A percentile compares a stretch with the other conserved stretches of the same genome.
These are phyloP conservation scores for Ceratina calcarata DNA, from an alignment of 1,140 invertebrate genomes.

Conservation along the genomic window DNA sequence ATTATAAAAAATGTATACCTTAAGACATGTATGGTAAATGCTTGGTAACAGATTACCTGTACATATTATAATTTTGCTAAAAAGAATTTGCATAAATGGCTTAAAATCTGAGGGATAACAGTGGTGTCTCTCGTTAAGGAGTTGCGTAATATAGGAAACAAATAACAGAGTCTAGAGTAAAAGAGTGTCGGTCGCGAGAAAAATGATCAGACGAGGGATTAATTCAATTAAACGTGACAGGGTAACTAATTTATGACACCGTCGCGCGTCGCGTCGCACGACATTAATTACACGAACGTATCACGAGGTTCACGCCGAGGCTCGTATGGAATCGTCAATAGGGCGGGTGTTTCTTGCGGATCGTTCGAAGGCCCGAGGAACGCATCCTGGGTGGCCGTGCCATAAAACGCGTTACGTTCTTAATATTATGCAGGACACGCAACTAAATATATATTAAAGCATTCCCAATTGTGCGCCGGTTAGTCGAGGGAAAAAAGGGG, in stretches of 20 bases:
- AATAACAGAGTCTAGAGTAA: too few species aligned
- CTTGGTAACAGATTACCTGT: too few species aligned
- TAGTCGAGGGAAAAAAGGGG: slow-evolving; percentile 52
- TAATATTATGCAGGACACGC: slow-evolving; percentile 67
- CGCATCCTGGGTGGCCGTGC: slow-evolving; percentile 62
- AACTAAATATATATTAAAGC: slow-evolving; percentile 44
- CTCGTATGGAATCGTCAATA: slow-evolving; percentile 43
- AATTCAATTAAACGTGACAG: slow-evolving; percentile 5
- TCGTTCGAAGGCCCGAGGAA: slow-evolving; percentile 8
- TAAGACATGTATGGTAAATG: too few species aligned
- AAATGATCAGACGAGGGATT: not conserved
- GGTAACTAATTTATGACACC: not conserved
- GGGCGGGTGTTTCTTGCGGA: not conserved
- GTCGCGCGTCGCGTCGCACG: not conserved
- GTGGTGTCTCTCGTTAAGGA: too few species aligned
- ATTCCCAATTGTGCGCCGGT: slow-evolving; percentile 47
- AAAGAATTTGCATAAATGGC: too few species aligned
- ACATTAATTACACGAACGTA: not conserved
- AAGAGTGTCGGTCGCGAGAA: too few species aligned
- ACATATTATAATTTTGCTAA: too few species aligned
- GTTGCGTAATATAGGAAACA: too few species aligned
- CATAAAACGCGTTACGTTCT: slow-evolving; percentile 65
- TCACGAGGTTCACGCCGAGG: not conserved
- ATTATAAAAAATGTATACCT: too few species aligned
- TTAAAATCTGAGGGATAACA: too few species aligned